Percentiles rank a stretch among this genome's conserved stretches.
phyloP scores from a whole-genome alignment of 1,140 invertebrate genomes.

The Drosophila nasuta region DNA sequence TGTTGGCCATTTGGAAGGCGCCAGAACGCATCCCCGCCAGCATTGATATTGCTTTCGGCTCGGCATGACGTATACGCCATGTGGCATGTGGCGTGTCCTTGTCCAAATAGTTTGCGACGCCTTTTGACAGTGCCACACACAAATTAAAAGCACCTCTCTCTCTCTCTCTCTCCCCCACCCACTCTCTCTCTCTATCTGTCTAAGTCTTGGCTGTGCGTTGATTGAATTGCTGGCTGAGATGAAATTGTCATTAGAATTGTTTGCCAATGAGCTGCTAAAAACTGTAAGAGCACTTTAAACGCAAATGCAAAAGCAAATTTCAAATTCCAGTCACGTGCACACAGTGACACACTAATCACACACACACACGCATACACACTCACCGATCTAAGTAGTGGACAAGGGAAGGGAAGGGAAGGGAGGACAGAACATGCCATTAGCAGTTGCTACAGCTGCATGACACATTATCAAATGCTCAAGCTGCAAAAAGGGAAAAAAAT shows the following conservation, averaged over 20 bases:
- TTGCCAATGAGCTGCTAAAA: conserved; percentile 64
- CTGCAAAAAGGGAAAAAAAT: conserved; percentile 45
- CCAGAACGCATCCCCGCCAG: conserved; percentile 20
- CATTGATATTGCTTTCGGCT: conserved; percentile 19
- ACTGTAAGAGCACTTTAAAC: conserved; percentile 26
- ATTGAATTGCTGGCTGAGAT: conserved; percentile 38
- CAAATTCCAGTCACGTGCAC: conserved; percentile 68
- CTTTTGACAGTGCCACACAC: conserved; percentile 25
- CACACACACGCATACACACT: conserved; percentile 6
- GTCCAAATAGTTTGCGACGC: conserved; percentile 32
- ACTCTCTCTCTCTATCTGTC: neutral
- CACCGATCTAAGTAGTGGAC: neutral
- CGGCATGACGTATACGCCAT: conserved; percentile 11
- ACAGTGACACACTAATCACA: conserved; percentile 71
- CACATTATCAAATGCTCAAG: conserved; percentile 68
- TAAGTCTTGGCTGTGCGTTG: neutral
- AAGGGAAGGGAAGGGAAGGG: neutral
- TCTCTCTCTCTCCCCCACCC: neutral
- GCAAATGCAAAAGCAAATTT: conserved; percentile 52
- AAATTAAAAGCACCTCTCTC: conserved; percentile 9
- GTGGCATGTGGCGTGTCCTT: neutral
- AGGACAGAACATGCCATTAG: conserved; percentile 46
- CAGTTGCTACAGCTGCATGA: conserved; percentile 51
- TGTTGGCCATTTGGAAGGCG: conserved; percentile 56
- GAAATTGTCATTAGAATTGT: conserved; percentile 63